These are phyloP conservation scores for Corynorhinus townsendii DNA, from an alignment of 2,113 vertebrate species.

Conservation along the genomic window DNA sequence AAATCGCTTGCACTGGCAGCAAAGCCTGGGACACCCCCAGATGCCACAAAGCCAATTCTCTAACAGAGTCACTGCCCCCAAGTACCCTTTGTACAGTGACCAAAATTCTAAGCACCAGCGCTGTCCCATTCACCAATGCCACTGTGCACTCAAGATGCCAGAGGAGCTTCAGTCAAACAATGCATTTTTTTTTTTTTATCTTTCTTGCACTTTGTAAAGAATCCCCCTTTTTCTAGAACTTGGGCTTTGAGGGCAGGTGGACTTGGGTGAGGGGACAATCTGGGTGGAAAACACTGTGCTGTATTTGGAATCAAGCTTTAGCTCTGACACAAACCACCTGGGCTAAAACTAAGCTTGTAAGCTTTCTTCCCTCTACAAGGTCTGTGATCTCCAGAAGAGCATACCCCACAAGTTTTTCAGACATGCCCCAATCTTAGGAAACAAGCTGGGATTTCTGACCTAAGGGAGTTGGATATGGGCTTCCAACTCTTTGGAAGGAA, in stretches of 20 bases:
- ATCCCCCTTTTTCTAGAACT: not conserved
- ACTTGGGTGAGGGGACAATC: not conserved
- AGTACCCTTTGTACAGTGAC: not conserved
- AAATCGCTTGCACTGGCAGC: not conserved
- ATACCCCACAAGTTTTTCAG: not conserved
- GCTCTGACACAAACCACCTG: not conserved
- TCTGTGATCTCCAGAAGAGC: not conserved
- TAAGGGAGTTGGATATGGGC: not conserved
- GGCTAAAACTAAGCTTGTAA: not conserved
- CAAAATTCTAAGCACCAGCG: not conserved
- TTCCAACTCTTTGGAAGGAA: not conserved
- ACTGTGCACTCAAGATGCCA: not conserved
- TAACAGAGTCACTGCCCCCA: not conserved
- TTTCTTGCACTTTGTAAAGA: not conserved
- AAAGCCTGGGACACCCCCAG: not conserved
- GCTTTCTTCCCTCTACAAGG: not conserved
- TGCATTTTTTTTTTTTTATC: not conserved
- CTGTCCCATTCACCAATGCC: not conserved
- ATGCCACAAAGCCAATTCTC: not conserved
- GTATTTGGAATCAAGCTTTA: not conserved
- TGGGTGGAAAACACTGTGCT: not conserved
- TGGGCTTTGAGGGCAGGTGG: not conserved
- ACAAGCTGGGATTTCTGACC: not conserved
- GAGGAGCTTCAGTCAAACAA: not conserved
- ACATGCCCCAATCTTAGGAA: not conserved